These are phyloP conservation scores for Gadus chalcogrammus DNA, from an alignment of 2,113 vertebrate genomes.

Conservation along the genomic window DNA sequence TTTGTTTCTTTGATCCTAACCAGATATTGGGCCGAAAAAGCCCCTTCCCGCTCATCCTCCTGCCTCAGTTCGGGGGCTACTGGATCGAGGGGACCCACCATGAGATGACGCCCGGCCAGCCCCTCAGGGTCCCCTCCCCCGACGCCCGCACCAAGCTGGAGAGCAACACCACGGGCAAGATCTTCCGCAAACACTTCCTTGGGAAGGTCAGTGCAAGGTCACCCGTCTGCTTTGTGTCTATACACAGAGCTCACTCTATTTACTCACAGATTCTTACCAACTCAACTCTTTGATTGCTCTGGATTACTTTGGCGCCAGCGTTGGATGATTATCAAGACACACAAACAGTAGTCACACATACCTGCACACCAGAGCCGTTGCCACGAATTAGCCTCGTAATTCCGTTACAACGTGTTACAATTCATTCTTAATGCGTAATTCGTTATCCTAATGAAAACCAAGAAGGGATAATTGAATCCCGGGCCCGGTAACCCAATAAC, in stretches of 20 bases:
- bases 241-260: too few species aligned
- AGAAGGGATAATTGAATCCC: constrained; percentile 33
- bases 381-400: constrained; percentile 27
- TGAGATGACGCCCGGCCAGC: constrained; percentile 70
- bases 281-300: too few species aligned
- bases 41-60: constrained; percentile 92
- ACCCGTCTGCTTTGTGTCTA: too few species aligned
- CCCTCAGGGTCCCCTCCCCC: constrained; percentile 68
- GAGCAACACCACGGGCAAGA: constrained; percentile 83
- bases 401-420: constrained; percentile 25
- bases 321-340: neutral
- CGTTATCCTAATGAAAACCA: constrained; percentile 40
- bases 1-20: constrained; percentile 5
- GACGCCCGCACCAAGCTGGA: constrained; percentile 81
- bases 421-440: constrained; percentile 35
- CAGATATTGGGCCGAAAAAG: constrained; percentile 88
- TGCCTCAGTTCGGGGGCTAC: constrained; percentile 97
- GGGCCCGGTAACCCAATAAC: constrained; percentile 8
- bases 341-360: neutral
- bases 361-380: constrained; percentile 13
- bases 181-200: constrained; percentile 93
- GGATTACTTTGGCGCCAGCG: neutral
- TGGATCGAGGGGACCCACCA: constrained; percentile 98
- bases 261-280: too few species aligned
- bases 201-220: constrained; percentile 79